These are phyloP conservation scores for Actinia equina DNA, from an alignment of 64 coral and sea anemone species.

Conservation along the genomic window DNA sequence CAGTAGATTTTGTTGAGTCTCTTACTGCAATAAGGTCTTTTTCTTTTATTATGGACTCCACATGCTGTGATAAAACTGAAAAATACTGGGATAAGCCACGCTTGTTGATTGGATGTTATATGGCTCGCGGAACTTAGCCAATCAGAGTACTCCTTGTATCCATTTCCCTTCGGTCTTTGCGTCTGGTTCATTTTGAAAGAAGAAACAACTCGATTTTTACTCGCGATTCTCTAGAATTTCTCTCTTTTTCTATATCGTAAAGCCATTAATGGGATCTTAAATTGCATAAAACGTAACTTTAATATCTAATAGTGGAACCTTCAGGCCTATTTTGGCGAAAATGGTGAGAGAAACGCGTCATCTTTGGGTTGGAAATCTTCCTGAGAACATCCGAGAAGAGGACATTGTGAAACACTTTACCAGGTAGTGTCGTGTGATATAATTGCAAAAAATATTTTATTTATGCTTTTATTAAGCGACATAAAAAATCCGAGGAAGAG, in stretches of 20 bases:
- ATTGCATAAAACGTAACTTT: background rate
- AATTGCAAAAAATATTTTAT: background rate
- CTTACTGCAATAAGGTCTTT: background rate
- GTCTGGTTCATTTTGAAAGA: background rate
- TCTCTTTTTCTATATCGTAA: background rate
- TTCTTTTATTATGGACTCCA: background rate
- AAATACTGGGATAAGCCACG: background rate
- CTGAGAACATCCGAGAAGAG: slow-evolving; percentile 86
- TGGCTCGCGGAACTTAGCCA: background rate
- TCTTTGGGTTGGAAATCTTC: slow-evolving; percentile 99
- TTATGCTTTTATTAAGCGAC: background rate
- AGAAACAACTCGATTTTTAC: background rate
- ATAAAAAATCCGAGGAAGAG: background rate
- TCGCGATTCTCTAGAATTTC: background rate
- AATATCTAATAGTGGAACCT: background rate
- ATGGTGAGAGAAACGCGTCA: slow-evolving; percentile 98
- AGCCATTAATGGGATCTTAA: background rate
- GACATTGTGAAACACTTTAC: slow-evolving; percentile 94
- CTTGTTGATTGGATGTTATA: background rate
- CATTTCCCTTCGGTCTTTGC: slow-evolving; percentile 35
- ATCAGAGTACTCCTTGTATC: background rate
- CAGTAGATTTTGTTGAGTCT: background rate
- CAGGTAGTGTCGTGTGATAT: slow-evolving; percentile 36
- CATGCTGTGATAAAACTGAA: background rate
- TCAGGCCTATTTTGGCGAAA: slow-evolving; percentile 8